phyloP scores from a whole-genome alignment of 1,140 invertebrate species.

The Anthonomus grandis region DNA sequence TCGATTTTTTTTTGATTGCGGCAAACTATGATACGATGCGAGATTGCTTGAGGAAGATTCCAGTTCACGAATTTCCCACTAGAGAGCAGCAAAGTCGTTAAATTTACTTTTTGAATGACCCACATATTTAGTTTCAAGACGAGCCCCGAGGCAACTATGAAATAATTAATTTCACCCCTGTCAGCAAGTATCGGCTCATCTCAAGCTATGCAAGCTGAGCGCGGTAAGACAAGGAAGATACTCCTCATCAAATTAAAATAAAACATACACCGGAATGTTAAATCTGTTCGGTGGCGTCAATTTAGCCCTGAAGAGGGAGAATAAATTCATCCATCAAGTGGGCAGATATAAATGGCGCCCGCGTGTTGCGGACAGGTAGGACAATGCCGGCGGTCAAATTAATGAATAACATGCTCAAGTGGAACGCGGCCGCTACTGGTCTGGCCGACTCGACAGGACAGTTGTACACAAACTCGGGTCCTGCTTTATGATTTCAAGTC shows the following conservation, averaged over 20 bases:
- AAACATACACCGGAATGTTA: constrained; percentile 28
- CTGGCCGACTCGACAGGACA: constrained; percentile 16
- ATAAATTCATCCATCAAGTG: constrained; percentile 42
- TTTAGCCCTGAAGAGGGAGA: constrained; percentile 39
- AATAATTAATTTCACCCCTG: constrained; percentile 22
- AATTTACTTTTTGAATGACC: too few relatives aligned
- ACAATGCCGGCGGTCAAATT: constrained; percentile 38
- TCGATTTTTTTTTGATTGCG: too few relatives aligned
- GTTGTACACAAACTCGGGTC: constrained; percentile 22
- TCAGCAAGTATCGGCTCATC: constrained; percentile 3
- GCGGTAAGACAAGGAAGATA: constrained; percentile 4
- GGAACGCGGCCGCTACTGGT: constrained; percentile 16
- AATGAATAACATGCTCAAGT: constrained; percentile 34
- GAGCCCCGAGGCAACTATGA: too few relatives aligned
- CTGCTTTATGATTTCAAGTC: constrained; percentile 30
- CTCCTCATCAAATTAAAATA: constrained; percentile 28
- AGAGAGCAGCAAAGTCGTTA: too few relatives aligned
- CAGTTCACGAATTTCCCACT: too few relatives aligned
- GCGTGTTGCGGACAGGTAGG: constrained; percentile 40
- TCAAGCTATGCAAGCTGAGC: neutral
- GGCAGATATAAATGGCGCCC: constrained; percentile 40
- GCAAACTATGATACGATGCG: too few relatives aligned
- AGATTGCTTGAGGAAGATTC: too few relatives aligned
- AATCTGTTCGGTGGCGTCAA: constrained; percentile 31
- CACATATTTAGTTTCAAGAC: too few relatives aligned